These are phyloP conservation scores for Pyralis farinalis DNA, from an alignment of 2,888 invertebrate species.

Conservation along the genomic window DNA sequence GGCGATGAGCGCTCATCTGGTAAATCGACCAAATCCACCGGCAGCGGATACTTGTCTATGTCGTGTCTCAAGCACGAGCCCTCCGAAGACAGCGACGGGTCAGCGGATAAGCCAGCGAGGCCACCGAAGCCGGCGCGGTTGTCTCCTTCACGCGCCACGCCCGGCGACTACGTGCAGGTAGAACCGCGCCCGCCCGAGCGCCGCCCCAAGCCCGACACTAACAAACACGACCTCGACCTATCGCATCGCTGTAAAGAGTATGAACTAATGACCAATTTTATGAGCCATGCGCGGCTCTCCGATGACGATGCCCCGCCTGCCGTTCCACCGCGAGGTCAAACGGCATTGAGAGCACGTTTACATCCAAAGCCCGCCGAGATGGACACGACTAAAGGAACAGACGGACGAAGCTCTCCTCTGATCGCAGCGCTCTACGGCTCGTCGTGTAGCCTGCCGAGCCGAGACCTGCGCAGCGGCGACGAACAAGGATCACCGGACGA, in stretches of 20 bases:
- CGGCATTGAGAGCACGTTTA: conserved; percentile 28
- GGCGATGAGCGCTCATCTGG: conserved; percentile 65
- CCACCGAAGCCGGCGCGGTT: conserved; percentile 64
- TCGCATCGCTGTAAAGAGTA: conserved; percentile 55
- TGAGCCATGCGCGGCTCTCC: conserved; percentile 41
- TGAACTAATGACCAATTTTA: conserved; percentile 69
- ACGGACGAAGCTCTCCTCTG: conserved; percentile 77
- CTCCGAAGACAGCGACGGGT: conserved; percentile 59
- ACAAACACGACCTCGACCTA: conserved; percentile 21
- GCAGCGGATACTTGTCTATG: conserved; percentile 72
- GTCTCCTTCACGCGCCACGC: conserved; percentile 43
- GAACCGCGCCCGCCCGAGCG: conserved; percentile 41
- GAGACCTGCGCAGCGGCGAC: conserved; percentile 5
- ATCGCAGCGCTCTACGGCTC: conserved; percentile 73
- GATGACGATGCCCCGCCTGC: conserved; percentile 50
- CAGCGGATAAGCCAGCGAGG: conserved; percentile 56
- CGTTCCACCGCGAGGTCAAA: conserved; percentile 47
- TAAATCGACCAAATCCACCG: conserved; percentile 57
- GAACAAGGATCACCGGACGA: conserved; percentile 10
- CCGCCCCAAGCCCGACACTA: conserved; percentile 31
- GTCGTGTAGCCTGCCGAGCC: conserved; percentile 26
- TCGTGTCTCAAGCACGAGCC: conserved; percentile 64
- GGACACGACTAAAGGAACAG: conserved; percentile 81
- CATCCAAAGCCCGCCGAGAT: conserved; percentile 39
- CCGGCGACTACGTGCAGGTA: conserved; percentile 46